Conservation (phyloP, 2,888 invertebrate genomes). For the Drosophila mettleri region DNA sequence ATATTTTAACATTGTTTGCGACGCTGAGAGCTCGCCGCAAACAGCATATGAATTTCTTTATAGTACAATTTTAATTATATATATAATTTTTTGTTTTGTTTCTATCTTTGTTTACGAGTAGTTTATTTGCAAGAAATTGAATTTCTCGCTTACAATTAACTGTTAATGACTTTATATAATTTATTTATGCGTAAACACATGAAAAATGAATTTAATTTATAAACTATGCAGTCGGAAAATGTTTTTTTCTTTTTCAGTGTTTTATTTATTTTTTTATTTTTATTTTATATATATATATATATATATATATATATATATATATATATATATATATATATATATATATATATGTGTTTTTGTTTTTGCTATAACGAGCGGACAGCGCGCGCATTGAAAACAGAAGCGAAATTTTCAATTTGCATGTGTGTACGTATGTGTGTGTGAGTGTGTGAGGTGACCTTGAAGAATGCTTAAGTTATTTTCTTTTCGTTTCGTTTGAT, state of each 20-base stretch:
- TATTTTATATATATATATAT: background rate
- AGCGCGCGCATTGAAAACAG: constrained; percentile 25
- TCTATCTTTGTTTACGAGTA: constrained; percentile 41
- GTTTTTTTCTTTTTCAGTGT: constrained; percentile 23
- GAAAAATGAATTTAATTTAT: constrained; percentile 24
- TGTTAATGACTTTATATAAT: constrained; percentile 53
- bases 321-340: background rate
- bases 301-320: too few species aligned
- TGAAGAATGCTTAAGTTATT: constrained; percentile 35
- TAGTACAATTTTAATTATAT: constrained; percentile 26
- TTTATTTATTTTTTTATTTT: constrained; percentile 1
- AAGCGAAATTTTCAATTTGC: constrained; percentile 26
- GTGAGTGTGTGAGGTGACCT: constrained; percentile 38
- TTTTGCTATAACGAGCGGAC: constrained; percentile 26
- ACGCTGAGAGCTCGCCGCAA: constrained; percentile 23
- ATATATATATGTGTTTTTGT: background rate
- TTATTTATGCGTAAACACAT: constrained; percentile 32
- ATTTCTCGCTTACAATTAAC: constrained; percentile 65
- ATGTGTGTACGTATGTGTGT: constrained; percentile 12
- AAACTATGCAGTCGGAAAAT: constrained; percentile 55
- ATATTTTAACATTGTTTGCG: constrained; percentile 33
- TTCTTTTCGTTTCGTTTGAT: constrained; percentile 11
- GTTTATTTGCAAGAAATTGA: constrained; percentile 69
- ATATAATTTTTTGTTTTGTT: background rate
- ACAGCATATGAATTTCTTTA: constrained; percentile 27